Evolutionary conservation across 2,113 vertebrate species (phyloP), one percentile per base, ranked within the genome.

Genomic region (Sturnira hondurensis): DNA sequence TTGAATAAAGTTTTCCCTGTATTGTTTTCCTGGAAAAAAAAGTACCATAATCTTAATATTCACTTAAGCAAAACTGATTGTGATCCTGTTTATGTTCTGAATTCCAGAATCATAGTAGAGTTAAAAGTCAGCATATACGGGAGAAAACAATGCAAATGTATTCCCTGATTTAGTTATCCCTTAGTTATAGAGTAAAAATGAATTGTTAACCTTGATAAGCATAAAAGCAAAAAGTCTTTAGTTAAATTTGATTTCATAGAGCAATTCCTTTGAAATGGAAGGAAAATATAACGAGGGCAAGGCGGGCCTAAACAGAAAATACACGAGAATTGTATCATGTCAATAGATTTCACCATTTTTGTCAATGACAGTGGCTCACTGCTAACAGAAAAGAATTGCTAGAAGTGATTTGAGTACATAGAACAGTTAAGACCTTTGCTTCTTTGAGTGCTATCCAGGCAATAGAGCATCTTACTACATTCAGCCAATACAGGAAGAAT

Each of bases 51-150:
- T 58, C 47, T 95, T 84, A 89, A 67, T 15, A 81, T 61, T 91
- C 54, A 36, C 28, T 91, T 28, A 71, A 76, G 26, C 8, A 67
- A 43, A 45, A 78, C 19, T 85, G n/a, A 65, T 4, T 68, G 9
- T 61, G 28, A 95, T 52, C 83, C 36, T 56, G 43, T 68, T 61
- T 84, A n/a, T 70, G 77, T 80, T 95, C 22, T 88, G 61, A 93
- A 92, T 93, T 89, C 9, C 83, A 96, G 43, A 92, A 81, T 80
- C 83, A 84, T 20, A 91, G 67, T 68, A 41, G 52, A 87, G 26
- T 3, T 91, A 38, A 84, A 95, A 96, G 41, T 91, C 45, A 63
- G 45, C 36, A 84, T 63, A 58, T 0, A 78, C 17, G 74, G 36
- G 67, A 74, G 50, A 70, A 94, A 94, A 91, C 4, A 71, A 76